Evolutionary conservation across 2,797 vertebrate species (phyloP).

Genomic region (Phrynocephalus guinanensis): DNA sequence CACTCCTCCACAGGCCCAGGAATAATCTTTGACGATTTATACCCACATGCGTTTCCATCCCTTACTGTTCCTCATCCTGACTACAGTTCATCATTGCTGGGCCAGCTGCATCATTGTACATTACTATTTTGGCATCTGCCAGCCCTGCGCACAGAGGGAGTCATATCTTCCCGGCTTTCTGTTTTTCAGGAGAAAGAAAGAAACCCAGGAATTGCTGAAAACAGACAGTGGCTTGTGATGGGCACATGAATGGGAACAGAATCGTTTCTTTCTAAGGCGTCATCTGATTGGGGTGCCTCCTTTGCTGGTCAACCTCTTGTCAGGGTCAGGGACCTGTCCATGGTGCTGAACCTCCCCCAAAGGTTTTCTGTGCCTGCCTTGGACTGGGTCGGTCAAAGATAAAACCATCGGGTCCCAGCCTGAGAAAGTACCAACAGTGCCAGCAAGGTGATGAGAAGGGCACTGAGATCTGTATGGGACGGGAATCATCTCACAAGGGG

Average conservation of each 20-base stretch:
- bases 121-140: not conserved
- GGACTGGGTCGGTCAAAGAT: too few species aligned
- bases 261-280: fast-evolving
- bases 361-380: not conserved
- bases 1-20: too few species aligned
- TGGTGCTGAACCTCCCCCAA: not conserved
- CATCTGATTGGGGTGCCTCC: fast-evolving
- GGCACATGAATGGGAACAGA: not conserved
- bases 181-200: not conserved
- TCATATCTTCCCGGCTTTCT: not conserved
- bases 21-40: not conserved
- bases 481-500: too few species aligned
- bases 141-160: too few species aligned
- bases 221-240: not conserved
- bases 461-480: too few species aligned
- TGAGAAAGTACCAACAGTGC: too few species aligned
- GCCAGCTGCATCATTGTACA: too few species aligned
- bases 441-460: not conserved
- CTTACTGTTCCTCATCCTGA: not conserved
- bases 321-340: not conserved
- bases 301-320: not conserved
- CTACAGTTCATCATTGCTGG: not conserved
- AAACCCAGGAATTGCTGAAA: not conserved
- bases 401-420: not conserved
- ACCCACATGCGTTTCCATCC: too few species aligned